Conservation (phyloP, 2,797 vertebrate species). For the Threskiornis aethiopicus region DNA sequence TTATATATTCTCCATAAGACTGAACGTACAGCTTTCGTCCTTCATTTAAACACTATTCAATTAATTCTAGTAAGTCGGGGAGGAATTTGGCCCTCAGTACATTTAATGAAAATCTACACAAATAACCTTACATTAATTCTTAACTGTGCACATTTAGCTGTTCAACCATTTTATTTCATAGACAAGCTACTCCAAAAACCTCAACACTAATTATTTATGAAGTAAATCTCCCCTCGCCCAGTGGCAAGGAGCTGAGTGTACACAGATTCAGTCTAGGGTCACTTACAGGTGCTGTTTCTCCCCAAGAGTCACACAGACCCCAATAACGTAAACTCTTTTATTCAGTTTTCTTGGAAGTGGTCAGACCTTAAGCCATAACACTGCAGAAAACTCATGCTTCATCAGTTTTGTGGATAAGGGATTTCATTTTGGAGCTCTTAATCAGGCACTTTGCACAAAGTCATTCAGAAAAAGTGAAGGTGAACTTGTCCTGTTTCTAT, state of each 20-base stretch:
- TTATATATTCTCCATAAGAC: not conserved
- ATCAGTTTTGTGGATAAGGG: conserved; percentile 36
- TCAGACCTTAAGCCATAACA: conserved; percentile 10
- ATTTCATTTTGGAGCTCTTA: conserved; percentile 35
- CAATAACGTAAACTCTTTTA: not conserved
- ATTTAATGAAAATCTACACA: not conserved
- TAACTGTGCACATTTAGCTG: not conserved
- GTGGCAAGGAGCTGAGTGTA: not conserved
- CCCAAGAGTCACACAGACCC: not conserved
- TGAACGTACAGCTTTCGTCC: not conserved
- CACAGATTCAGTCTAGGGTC: not conserved
- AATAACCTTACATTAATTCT: not conserved
- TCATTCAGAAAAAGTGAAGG: conserved; percentile 24
- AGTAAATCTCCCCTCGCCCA: not conserved
- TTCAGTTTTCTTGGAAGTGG: conserved; percentile 15
- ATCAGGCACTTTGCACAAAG: conserved; percentile 32
- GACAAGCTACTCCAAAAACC: not conserved
- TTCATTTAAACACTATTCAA: not conserved
- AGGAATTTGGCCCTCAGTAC: not conserved
- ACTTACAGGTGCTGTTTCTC: not conserved
- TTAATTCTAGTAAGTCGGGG: not conserved
- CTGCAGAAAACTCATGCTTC: conserved; percentile 41
- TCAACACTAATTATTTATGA: not conserved
- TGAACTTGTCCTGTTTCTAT: not conserved
- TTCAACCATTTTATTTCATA: not conserved